A percentile compares a stretch with the other conserved stretches of the same genome.
Evolutionary conservation across 2,888 invertebrate species (phyloP).

Genomic region (Biston betularia): DNA sequence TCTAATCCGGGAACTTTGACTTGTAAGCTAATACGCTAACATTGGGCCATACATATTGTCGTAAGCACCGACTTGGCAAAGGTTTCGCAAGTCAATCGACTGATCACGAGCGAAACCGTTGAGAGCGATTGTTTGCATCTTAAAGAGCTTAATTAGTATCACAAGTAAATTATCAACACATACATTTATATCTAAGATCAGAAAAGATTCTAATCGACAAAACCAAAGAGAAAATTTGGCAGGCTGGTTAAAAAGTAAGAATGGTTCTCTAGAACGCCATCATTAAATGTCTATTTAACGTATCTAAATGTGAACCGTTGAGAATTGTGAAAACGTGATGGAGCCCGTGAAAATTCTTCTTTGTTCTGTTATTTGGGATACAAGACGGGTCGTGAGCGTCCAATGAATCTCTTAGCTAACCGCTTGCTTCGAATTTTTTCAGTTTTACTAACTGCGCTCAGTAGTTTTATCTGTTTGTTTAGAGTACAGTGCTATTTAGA

Average conservation of each 20-base stretch:
- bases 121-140: conserved; percentile 63
- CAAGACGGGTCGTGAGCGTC: conserved; percentile 26
- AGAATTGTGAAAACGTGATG: conserved; percentile 34
- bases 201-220: not conserved
- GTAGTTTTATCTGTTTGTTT: not conserved
- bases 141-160: conserved; percentile 50
- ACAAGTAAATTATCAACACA: not conserved
- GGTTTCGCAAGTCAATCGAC: conserved; percentile 53
- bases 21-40: too few relatives aligned
- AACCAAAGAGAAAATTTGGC: too few relatives aligned
- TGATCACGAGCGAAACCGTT: conserved; percentile 59
- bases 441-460: conserved; percentile 4
- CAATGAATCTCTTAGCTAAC: conserved; percentile 22
- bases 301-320: conserved; percentile 45
- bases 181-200: too few relatives aligned
- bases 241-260: not conserved
- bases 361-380: conserved; percentile 28
- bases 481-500: not conserved
- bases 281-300: conserved; percentile 1
- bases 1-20: too few relatives aligned
- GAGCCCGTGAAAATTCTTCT: conserved; percentile 43
- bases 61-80: conserved; percentile 35
- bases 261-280: conserved; percentile 2
- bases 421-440: conserved; percentile 6
- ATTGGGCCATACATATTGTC: too few relatives aligned